Evolutionary conservation across 2,113 vertebrate genomes (phyloP), one percentile per base, ranked within the genome.

Genomic region (Pyxicephalus adspersus): DNA sequence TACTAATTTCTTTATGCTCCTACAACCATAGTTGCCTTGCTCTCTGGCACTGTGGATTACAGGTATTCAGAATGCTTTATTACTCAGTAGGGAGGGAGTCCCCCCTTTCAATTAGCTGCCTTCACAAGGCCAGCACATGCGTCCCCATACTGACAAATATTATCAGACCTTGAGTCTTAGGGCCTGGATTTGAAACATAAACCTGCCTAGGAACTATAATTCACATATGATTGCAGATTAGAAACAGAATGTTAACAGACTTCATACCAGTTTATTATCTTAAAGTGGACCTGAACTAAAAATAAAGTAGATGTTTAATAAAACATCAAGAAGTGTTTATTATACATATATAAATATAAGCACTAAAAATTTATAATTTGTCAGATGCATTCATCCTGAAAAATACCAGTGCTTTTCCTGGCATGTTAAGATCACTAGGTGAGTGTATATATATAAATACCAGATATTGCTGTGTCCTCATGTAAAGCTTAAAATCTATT

Each of bases 71-170:
- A 2, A 29, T 78, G 76, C 18, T 78, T 78, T 78, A 78, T 78
- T 58, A 17, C 63, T 25, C 6, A 16, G n/a, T 13, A 34, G 11
- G 51, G 64, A 78, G 19, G 45, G 15, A 67, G 63, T 67, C 11
- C 76, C 28, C 51, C 19, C 28, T 78, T 77, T 78, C 76, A 78
- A 78, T 78, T 78, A 78, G 63, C 63, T 23, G 18, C n/a, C 5
- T 55, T 28, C 31, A 68, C 64, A 78, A 78, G 76, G 64, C 64
- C 52, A 78, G 64, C 17, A 67, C 54, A 55, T 26, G 64, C 26
- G 28, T 66, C 63, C 28, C 45, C 65, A 26, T 23, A 58, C 38
- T 78, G 25, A 67, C 64, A 58, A 67, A 67, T 78, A 68, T 67
- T 67, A 45, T 22, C 25, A 58, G 76, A 78, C 76, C 76, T 78